Base-by-base conservation (phyloP, 1,140 invertebrate species). In the Leptinotarsa undecemlineata region DNA sequence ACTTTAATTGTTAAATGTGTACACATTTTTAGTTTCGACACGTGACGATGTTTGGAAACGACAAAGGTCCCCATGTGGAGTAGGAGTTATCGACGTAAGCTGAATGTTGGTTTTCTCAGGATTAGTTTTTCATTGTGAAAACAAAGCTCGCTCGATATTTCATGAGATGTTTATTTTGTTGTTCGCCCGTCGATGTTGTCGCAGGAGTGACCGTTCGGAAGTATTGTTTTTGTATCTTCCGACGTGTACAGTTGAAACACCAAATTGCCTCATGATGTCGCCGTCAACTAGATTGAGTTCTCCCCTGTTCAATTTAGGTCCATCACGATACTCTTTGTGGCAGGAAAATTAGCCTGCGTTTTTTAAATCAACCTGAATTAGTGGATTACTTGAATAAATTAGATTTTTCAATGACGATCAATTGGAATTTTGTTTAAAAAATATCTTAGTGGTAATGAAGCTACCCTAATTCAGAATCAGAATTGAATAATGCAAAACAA, bases 1-100 rank as follows among this genome's bases (percentile, higher is more conserved):
- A 76, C 74, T 76, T 76, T 76, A 76, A 76, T 76, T 76, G 71
- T 76, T 48, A 64, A 74, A 69, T 71, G 71, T 62, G 64, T 68
- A 69, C 63, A 72, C 66, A 68, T 64, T 67, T 73, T 68, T 76
- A 72, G 60, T 66, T 71, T 17, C 20, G 74, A 48, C 74, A 76
- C 74, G 74, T 76, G 74, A 71, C 74, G 64, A 17, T 68, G 74
- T 76, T 76, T 72, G 71, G 21, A 64, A 60, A 70, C 51, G 68
- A 70, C 68, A 70, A 70, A 70, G 68, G 68, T 70, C 51, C 48
- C n/a, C 14, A 21, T 19, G 47, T 57, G 48, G 21, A 70, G 68
- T 57, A n/a, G 68, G 68, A 70, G 68, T 51, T 68, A 21, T 51
- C 68, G 68, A 70, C 68, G 68, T 51, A 70, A 51, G 48, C 63